phyloP scores from a whole-genome alignment of 2,113 vertebrate genomes.

The Ceuthmochares aereus region DNA sequence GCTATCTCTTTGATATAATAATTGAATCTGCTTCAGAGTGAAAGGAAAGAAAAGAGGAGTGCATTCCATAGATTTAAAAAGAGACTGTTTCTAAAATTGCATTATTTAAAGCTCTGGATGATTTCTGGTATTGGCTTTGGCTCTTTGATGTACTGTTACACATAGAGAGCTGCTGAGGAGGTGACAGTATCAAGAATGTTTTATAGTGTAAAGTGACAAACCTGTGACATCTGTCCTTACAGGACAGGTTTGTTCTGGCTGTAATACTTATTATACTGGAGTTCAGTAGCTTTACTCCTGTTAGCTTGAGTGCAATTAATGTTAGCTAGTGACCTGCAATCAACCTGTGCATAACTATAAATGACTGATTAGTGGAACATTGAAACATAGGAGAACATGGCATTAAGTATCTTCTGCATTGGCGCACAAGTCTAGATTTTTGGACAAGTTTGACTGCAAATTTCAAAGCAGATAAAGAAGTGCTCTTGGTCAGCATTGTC shows the following conservation, averaged over 20 bases:
- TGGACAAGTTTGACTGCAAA: not conserved
- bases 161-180: not conserved
- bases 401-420: not conserved
- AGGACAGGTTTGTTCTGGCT: not conserved
- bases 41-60: not conserved
- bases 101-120: not conserved
- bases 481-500: not conserved
- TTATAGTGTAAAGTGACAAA: not conserved
- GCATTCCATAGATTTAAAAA: not conserved
- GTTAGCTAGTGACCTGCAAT: not conserved
- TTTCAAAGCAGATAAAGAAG: not conserved
- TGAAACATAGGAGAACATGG: not conserved
- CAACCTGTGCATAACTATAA: not conserved
- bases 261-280: not conserved
- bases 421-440: not conserved
- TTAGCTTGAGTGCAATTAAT: not conserved
- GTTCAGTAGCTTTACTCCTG: not conserved
- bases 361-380: not conserved
- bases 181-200: not conserved
- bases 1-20: conserved; percentile 14
- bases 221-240: not conserved
- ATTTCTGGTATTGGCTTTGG: not conserved
- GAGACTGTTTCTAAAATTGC: not conserved
- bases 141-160: accelerated
- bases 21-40: not conserved